phyloP scores from a whole-genome alignment of 2,113 vertebrate genomes.

The Bufo gargarizans region DNA sequence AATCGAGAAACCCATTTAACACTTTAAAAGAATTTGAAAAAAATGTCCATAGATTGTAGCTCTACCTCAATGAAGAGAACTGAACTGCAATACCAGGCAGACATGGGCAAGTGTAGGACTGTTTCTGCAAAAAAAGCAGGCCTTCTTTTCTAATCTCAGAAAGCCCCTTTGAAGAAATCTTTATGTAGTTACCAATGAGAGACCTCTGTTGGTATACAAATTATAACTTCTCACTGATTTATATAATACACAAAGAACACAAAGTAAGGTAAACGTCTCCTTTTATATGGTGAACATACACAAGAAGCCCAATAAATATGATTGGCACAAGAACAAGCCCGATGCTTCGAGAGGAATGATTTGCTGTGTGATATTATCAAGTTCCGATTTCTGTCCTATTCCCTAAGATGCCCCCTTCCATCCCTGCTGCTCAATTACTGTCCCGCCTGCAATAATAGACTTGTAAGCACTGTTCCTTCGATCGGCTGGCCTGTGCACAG shows the following conservation, averaged over 20 bases:
- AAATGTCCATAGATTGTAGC: too few relatives aligned
- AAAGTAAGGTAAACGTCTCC: background rate
- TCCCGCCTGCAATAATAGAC: slow-evolving; percentile 91
- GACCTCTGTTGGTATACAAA: background rate
- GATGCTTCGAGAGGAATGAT: slow-evolving; percentile 82
- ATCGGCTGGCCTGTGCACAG: slow-evolving; percentile 90
- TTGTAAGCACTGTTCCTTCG: slow-evolving; percentile 87
- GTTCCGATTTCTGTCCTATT: slow-evolving; percentile 77
- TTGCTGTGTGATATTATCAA: slow-evolving; percentile 80
- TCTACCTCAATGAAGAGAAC: too few relatives aligned
- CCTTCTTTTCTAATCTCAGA: background rate
- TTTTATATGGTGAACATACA: background rate
- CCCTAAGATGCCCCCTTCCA: slow-evolving; percentile 79
- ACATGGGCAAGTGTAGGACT: background rate
- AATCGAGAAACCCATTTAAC: too few relatives aligned
- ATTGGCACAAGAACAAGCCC: slow-evolving; percentile 79
- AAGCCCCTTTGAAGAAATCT: too few relatives aligned
- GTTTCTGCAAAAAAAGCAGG: background rate
- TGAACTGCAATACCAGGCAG: background rate
- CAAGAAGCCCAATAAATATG: slow-evolving; percentile 60
- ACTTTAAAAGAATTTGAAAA: too few relatives aligned
- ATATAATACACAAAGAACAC: background rate
- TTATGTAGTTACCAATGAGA: too few relatives aligned
- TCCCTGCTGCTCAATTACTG: slow-evolving; percentile 81
- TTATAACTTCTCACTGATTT: background rate